Base-by-base conservation (phyloP, 2,888 invertebrate genomes). In the Heliconius aoede region DNA sequence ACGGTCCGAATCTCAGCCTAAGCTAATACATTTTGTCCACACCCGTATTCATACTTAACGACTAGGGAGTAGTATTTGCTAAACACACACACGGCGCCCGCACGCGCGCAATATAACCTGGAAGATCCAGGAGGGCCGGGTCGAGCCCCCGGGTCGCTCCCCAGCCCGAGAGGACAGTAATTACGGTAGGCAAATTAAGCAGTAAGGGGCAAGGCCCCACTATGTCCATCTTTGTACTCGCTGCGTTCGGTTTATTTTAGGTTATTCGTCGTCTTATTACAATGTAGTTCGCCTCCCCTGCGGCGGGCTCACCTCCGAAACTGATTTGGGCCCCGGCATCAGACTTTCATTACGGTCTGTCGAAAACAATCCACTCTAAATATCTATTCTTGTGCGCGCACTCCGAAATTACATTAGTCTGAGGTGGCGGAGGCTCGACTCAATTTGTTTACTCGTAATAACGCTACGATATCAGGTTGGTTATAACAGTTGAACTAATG, bases 121-220 rank as follows among this genome's bases (percentile, higher is more conserved):
- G 84, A 93, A 94, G 94, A 94, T 90, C n/a, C n/a, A n/a, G n/a
- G n/a, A n/a, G n/a, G 92, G 89, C 89, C 86, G 90, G 90, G 90
- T 90, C 91, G 91, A 88, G 89, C 90, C 91, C 89, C 87, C 86
- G 91, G 92, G 90, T 89, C 89, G 89, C 89, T 89, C 91, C 92
- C 91, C 89, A 87, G 89, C 91, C 93, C 93, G 89, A 90, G 91
- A 93, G 93, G 94, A 94, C 94, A 94, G 95, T 94, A 95, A 95
- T 95, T 95, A 95, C 94, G 93, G 94, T 94, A 94, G 94, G 95
- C 95, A 95, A 95, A 95, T 95, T 94, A 94, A 94, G 95, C 94
- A 94, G 94, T 94, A 90, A 93, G 93, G 92, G 92, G 89, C 89
- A 90, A 85, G 85, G 86, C 88, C 88, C 87, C 85, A 88, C 88